Percentiles rank a stretch among this genome's conserved stretches.
These are phyloP conservation scores for Camelus dromedarius DNA, from an alignment of 2,113 vertebrate genomes.

Conservation along the genomic window DNA sequence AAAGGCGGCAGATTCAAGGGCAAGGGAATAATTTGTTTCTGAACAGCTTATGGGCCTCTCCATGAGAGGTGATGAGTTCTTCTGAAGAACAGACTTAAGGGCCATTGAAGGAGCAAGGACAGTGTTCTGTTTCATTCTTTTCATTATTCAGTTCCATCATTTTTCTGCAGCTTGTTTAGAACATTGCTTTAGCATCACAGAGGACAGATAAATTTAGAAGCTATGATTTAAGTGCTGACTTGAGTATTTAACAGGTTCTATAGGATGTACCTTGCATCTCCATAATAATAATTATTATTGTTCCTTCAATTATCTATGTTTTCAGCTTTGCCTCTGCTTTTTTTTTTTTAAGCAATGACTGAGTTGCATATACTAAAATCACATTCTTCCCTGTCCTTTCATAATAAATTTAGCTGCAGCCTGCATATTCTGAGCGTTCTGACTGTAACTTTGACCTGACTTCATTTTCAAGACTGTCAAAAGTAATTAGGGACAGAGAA, in stretches of 20 bases:
- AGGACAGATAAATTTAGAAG: slow-evolving; percentile 70
- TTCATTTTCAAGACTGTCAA: slow-evolving; percentile 73
- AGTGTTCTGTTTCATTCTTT: slow-evolving; percentile 16
- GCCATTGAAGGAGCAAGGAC: neutral
- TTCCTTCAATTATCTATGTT: slow-evolving; percentile 62
- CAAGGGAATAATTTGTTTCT: neutral
- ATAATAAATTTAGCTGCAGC: slow-evolving; percentile 64
- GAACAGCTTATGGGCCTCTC: neutral
- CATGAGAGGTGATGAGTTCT: neutral
- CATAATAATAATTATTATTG: slow-evolving; percentile 62
- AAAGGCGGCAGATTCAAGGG: neutral
- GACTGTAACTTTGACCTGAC: slow-evolving; percentile 64
- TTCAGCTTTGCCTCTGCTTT: slow-evolving; percentile 46
- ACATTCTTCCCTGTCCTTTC: slow-evolving; percentile 45
- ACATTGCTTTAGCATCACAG: slow-evolving; percentile 48
- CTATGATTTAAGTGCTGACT: slow-evolving; percentile 58
- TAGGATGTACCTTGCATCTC: slow-evolving; percentile 43
- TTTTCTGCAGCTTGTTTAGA: slow-evolving; percentile 61
- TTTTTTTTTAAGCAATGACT: slow-evolving; percentile 40
- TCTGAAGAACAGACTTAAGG: slow-evolving; percentile 24
- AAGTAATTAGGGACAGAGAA: slow-evolving; percentile 72
- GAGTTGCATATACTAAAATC: neutral
- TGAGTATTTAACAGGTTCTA: slow-evolving; percentile 39
- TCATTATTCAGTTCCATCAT: slow-evolving; percentile 36
- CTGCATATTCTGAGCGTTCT: slow-evolving; percentile 44